Evolutionary conservation across 2,888 invertebrate species (phyloP), one percentile per base, ranked within the genome.

Genomic region (Netelia virgata): DNA sequence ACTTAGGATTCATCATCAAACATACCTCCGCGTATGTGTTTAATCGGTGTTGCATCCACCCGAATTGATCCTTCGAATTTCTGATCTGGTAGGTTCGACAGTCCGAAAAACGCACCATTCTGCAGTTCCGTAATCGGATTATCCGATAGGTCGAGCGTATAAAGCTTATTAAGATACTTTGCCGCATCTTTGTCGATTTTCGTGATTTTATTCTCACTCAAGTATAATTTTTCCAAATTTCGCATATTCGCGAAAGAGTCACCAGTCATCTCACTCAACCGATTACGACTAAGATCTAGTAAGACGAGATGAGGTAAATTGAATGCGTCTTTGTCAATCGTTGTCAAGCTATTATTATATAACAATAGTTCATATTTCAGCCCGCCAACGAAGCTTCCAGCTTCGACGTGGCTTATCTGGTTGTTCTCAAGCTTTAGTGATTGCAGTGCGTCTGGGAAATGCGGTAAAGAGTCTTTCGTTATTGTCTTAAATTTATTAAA

Each of bases 111-210:
- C 3, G 88, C 90, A 0, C 90, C 91, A 63, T 90, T 91, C 11
- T 93, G 90, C 20, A 94, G 86, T 0, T 74, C 83, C n/a, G 87
- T 87, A 18, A 94, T 91, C 5, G 92, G 90, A 89, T 94, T 94
- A 64, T 90, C 90, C 1, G 94, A 68, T 8, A 86, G 43, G 43
- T 74, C 75, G 16, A 86, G 70, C 8, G 20, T n/a, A 18, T 77
- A 50, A 6, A 86, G n/a, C 16, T 47, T 69, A 18, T 70, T 47
- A 0, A 86, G 36, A 77, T 83, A 68, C 50, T 75, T 80, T 8
- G 66, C 70, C 0, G 77, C 69, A 8, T 80, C 83, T 36, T 74
- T 81, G 28, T 69, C 43, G 43, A 83, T 81, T 3, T 36, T 83
- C 10, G 6, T 57, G 14, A 85, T 85, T 0, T 20, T 9, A 53